A percentile compares a stretch with the other conserved stretches of the same genome.
Conservation (phyloP, 92 coral and sea anemone genomes). For the Heliopora coerulea region DNA sequence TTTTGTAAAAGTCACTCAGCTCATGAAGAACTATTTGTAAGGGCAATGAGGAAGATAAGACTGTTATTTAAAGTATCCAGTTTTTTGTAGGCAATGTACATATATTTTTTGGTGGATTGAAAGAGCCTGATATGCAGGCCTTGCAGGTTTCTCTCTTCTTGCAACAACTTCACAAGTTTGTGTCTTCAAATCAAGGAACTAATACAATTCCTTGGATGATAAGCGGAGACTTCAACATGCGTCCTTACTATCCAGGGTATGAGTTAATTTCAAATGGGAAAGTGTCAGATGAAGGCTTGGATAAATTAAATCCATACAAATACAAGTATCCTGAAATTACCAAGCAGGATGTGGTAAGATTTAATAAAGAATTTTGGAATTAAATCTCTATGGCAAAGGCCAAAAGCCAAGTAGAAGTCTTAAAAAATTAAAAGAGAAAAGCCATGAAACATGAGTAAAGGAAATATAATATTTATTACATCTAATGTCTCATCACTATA, state of each 20-base stretch:
- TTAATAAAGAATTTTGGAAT: too few species aligned
- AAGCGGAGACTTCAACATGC: conserved; percentile 80
- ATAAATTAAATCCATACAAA: conserved; percentile 36
- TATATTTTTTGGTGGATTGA: conserved; percentile 42
- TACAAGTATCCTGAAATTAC: conserved; percentile 38
- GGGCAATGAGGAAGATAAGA: too few species aligned
- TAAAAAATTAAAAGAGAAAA: too few species aligned
- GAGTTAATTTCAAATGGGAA: conserved; percentile 55
- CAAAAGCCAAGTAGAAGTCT: too few species aligned
- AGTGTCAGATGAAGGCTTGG: conserved; percentile 46
- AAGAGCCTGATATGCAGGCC: conserved; percentile 55
- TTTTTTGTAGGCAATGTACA: conserved; percentile 46
- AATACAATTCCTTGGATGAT: conserved; percentile 38
- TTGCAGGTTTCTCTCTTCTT: conserved; percentile 58
- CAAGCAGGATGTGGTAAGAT: conserved; percentile 6
- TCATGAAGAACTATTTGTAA: too few species aligned
- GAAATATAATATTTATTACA: too few species aligned
- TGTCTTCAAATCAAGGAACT: conserved; percentile 13
- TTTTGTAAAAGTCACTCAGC: too few species aligned
- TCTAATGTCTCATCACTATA: too few species aligned
- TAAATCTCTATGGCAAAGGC: too few species aligned
- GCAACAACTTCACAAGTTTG: conserved; percentile 43
- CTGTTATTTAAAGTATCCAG: too few species aligned
- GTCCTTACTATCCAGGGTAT: conserved; percentile 70
- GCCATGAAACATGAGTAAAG: too few species aligned